Evolutionary conservation across 2,797 vertebrate genomes (phyloP), one percentile per base, ranked within the genome.

Genomic region (Zenarchopterus dispar): DNA sequence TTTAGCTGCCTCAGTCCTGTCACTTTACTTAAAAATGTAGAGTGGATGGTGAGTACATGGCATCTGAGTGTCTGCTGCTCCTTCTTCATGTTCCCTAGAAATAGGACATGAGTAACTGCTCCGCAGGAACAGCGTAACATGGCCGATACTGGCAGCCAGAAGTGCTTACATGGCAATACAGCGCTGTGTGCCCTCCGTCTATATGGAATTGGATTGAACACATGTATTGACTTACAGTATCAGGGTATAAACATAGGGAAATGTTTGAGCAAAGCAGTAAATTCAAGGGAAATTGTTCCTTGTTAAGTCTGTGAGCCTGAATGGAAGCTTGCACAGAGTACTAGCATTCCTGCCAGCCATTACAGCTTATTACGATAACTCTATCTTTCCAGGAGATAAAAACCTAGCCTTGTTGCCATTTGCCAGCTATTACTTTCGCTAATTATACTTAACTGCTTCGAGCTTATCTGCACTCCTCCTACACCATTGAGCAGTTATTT

Each of bases 361-460:
- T 92, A 92, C 85, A 89, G 91, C 90, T 92, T 92, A 92, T 92
- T 92, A 92, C 90, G 91, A 92, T 92, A 92, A 92, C 90, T 91
- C 90, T 92, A 92, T 92, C 91, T 92, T 92, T 92, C 91, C 88
- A 91, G 90, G 91, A 92, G 91, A 92, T 92, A 92, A 92, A 92
- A 92, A 92, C 89, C 90, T 92, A 92, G 91, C 90, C 91, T 90
- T 91, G 90, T 92, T 92, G 90, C 90, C 91, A 92, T 92, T 92
- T 92, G 87, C 88, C 86, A 93, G 93, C 93, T 93, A 94, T 94
- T 94, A 94, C 93, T 94, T 94, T 94, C 92, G 92, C 92, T 94
- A 94, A 94, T 94, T 94, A 94, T 93, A 92, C 93, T 93, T 94
- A 94, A 94, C 93, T 94, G 93, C 93, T 93, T 88, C 80, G 76